These are phyloP conservation scores for Ditylenchus dipsaci DNA, from an alignment of 1,140 invertebrate species.

Conservation along the genomic window DNA sequence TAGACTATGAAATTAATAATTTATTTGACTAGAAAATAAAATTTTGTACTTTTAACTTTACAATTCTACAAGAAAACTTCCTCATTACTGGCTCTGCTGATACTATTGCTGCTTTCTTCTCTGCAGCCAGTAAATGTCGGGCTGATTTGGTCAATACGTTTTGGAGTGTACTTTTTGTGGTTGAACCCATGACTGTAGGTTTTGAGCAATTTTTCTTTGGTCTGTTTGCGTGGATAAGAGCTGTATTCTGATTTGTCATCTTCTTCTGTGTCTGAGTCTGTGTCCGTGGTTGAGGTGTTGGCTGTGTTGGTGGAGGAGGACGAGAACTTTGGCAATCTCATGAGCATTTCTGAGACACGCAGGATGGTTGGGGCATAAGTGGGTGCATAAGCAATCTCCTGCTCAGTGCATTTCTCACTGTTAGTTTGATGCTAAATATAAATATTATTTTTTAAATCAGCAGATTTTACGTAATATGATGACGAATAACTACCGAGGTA, in stretches of 20 bases:
- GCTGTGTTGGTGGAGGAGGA: background rate
- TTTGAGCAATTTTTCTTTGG: background rate
- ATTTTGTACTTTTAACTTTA: too few relatives aligned
- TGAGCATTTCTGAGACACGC: background rate
- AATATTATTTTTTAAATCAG: too few relatives aligned
- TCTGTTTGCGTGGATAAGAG: background rate
- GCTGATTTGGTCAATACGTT: background rate
- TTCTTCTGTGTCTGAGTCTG: background rate
- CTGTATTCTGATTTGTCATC: background rate
- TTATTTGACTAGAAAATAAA: too few relatives aligned
- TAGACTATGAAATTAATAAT: too few relatives aligned
- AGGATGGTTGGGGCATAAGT: background rate
- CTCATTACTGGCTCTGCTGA: background rate
- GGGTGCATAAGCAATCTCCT: too few relatives aligned
- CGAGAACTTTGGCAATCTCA: background rate
- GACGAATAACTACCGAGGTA: too few relatives aligned
- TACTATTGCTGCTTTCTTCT: background rate
- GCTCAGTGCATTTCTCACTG: too few relatives aligned
- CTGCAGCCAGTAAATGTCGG: background rate
- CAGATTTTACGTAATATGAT: too few relatives aligned
- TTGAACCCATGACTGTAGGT: background rate
- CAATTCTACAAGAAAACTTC: too few relatives aligned
- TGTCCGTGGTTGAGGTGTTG: background rate
- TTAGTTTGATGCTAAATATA: too few relatives aligned
- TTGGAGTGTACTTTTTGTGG: background rate